phyloP scores from a whole-genome alignment of 1,140 invertebrate genomes.

The Hesperophylax magnus region DNA sequence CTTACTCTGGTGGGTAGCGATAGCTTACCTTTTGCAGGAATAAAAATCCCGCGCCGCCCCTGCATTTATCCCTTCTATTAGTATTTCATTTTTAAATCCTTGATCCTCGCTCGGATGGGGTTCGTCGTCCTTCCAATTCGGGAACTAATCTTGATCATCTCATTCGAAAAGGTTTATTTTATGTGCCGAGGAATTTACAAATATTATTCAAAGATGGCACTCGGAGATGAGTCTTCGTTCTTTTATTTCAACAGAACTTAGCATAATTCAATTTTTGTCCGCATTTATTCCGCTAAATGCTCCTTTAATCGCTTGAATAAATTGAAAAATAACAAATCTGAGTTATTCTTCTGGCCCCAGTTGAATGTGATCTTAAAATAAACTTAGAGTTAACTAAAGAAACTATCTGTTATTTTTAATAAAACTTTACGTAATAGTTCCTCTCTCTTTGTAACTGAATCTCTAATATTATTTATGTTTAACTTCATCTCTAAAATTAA shows the following conservation, averaged over 20 bases:
- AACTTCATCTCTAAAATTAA: too few relatives aligned
- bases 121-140: slow-evolving; percentile 46
- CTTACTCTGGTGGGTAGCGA: too few relatives aligned
- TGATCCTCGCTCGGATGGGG: slow-evolving; percentile 55
- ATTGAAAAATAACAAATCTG: slow-evolving; percentile 38
- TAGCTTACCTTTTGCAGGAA: too few relatives aligned
- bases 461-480: too few relatives aligned
- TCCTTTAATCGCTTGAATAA: slow-evolving; percentile 20
- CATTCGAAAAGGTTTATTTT: slow-evolving; percentile 48
- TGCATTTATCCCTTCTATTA: slow-evolving; percentile 54
- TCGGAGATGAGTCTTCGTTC: slow-evolving; percentile 15
- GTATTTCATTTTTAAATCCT: slow-evolving; percentile 59
- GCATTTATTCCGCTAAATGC: slow-evolving; percentile 26
- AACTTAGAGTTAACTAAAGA: too few relatives aligned
- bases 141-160: slow-evolving; percentile 44
- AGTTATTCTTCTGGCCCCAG: slow-evolving; percentile 6
- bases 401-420: too few relatives aligned
- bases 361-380: too few relatives aligned
- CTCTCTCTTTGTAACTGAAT: too few relatives aligned
- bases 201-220: slow-evolving; percentile 44
- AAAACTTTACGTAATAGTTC: too few relatives aligned
- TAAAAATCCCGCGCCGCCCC: not conserved
- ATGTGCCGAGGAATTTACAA: slow-evolving; percentile 37
- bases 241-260: slow-evolving; percentile 46
- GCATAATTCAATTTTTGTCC: slow-evolving; percentile 45